Conservation (phyloP, 2,797 vertebrate genomes). For the Tragelaphus eurycerus region DNA sequence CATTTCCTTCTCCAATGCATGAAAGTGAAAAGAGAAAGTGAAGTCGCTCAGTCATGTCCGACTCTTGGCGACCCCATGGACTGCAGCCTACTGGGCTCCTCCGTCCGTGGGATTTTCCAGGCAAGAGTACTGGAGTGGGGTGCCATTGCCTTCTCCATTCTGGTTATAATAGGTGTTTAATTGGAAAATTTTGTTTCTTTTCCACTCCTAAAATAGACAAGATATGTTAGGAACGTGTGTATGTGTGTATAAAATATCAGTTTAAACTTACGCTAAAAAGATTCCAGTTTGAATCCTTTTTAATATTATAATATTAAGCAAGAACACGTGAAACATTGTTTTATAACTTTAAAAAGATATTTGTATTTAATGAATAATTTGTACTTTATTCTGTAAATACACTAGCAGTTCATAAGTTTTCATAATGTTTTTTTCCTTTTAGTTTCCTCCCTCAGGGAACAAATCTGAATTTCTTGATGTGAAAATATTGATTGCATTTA, state of each 20-base stretch:
- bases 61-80: no score
- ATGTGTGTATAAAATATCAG: neutral
- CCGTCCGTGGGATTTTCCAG: no score
- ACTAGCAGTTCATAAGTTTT: neutral
- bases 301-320: neutral
- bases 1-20: no score
- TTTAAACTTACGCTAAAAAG: slow-evolving; percentile 20
- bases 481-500: slow-evolving; percentile 89
- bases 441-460: slow-evolving; percentile 88
- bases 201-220: slow-evolving; percentile 3
- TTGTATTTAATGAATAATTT: neutral
- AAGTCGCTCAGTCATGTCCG: no score
- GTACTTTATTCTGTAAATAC: slow-evolving; percentile 29
- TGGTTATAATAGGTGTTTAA: neutral
- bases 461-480: slow-evolving; percentile 85
- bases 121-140: no score
- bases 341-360: slow-evolving; percentile 27
- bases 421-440: slow-evolving; percentile 62
- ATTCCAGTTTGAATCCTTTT: neutral
- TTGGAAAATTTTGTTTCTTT: slow-evolving; percentile 29
- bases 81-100: no score
- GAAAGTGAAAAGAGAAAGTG: no score
- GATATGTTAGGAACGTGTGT: neutral
- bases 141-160: neutral
- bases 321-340: neutral